These are phyloP conservation scores for Athetis lepigone DNA, from an alignment of 2,888 invertebrate species.

Conservation along the genomic window DNA sequence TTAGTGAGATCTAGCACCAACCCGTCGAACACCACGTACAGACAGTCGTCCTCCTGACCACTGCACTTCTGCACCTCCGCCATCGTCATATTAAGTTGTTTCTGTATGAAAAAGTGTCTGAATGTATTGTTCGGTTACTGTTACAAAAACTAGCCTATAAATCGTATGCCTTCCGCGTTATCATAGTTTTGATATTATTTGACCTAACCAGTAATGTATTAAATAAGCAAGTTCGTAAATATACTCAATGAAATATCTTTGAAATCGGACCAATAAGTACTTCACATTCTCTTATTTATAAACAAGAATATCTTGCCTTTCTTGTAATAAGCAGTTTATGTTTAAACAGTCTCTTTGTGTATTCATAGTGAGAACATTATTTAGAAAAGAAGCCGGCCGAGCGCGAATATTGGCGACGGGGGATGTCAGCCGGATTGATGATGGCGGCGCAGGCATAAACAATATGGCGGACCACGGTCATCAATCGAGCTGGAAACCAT, in stretches of 20 bases:
- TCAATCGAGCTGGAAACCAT: not conserved
- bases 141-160: too few species aligned
- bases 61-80: slow-evolving; percentile 40
- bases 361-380: slow-evolving; percentile 27
- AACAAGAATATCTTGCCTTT: too few species aligned
- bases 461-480: too few species aligned
- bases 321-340: not conserved
- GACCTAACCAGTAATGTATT: too few species aligned
- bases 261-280: too few species aligned
- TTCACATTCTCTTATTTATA: too few species aligned
- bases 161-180: too few species aligned
- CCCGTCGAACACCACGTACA: slow-evolving; percentile 37
- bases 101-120: slow-evolving; percentile 25
- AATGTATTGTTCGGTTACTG: too few species aligned
- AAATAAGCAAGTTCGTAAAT: too few species aligned
- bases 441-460: too few species aligned
- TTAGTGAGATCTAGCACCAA: slow-evolving; percentile 51
- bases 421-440: slow-evolving; percentile 39
- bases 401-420: slow-evolving; percentile 16
- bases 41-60: slow-evolving; percentile 41
- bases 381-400: slow-evolving; percentile 20
- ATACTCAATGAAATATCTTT: too few species aligned
- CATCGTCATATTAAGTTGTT: slow-evolving; percentile 45
- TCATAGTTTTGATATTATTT: too few species aligned
- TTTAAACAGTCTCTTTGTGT: slow-evolving; percentile 19